A percentile compares a stretch with the other conserved stretches of the same genome.
These are phyloP conservation scores for Apotomis capreana DNA, from an alignment of 2,888 invertebrate genomes.

Conservation along the genomic window DNA sequence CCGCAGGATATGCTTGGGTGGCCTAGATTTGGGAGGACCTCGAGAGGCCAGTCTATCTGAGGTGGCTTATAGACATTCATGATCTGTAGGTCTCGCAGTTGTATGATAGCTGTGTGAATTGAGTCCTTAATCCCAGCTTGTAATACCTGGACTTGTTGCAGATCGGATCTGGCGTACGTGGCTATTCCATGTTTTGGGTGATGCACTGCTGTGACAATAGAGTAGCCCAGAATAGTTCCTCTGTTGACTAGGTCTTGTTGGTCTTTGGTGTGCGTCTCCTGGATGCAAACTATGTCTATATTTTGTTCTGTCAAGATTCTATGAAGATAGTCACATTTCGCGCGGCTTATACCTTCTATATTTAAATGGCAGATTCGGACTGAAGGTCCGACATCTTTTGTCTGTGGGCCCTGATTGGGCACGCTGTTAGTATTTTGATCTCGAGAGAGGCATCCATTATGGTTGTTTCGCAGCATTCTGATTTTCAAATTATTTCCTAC, in stretches of 20 bases:
- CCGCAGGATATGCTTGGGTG: neutral
- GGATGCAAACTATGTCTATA: neutral
- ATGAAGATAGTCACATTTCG: neutral
- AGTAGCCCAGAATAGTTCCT: neutral
- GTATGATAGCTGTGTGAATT: neutral
- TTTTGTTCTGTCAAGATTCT: neutral
- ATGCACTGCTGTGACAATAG: neutral
- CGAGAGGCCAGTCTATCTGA: neutral
- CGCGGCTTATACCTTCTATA: neutral
- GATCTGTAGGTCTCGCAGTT: neutral
- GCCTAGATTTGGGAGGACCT: neutral
- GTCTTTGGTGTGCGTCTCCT: slow-evolving; percentile 7
- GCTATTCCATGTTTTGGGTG: slow-evolving; percentile 1
- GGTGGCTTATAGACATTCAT: neutral
- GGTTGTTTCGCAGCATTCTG: too few species aligned
- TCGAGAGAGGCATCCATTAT: too few species aligned
- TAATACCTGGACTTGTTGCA: neutral
- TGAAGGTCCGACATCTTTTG: slow-evolving; percentile 1
- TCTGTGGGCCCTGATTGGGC: neutral
- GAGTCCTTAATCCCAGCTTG: neutral
- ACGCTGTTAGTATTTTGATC: neutral
- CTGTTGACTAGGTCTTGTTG: neutral
- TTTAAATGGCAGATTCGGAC: neutral
- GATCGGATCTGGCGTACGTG: neutral
- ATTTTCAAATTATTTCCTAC: neutral